Evolutionary conservation across 2,888 invertebrate genomes (phyloP), one percentile per base, ranked within the genome.

Genomic region (Doris montereyensis): DNA sequence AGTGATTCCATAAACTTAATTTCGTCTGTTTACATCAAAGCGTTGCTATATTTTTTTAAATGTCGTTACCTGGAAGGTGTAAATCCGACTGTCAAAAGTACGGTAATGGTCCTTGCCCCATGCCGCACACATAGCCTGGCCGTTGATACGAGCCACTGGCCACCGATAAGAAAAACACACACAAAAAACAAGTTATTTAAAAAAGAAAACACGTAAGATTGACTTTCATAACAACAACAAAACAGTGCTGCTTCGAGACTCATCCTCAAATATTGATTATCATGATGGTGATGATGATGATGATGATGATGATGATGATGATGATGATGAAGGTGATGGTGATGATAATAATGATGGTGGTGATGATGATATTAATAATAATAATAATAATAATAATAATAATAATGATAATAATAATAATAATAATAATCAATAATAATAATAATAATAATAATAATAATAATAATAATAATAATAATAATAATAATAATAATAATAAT

Each of bases 81-180:
- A 93, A 86, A 96, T 93, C 86, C 94, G 93, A 5, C 96, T 96
- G 91, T 97, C 96, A 87, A 97, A 97, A 0, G 96, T 96, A 90
- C 96, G 95, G 86, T 95, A 95, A 91, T 96, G 96, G 21, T 93
- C 93, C 41, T 95, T 95, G 30, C 95, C 94, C 97, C 97, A 97
- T 1, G 95, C 94, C 77, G 95, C 94, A 86, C 97, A 97, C 13
- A 94, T 93, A 0, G 95, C 95, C 26, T 80, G 79, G 13, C 67
- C 77, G n/a, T 71, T 52, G 21, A 78, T n/a, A 5, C 62, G n/a
- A 3, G 78, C 35, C 8, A 52, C 35, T 8, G n/a, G n/a, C n/a
- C n/a, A n/a, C n/a, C n/a, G n/a, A n/a, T n/a, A n/a, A n/a, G n/a
- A n/a, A n/a, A n/a, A n/a, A n/a, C n/a, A n/a, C n/a, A n/a, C n/a